Percentiles rank a stretch among this genome's conserved stretches.
These are phyloP conservation scores for Poeciliopsis occidentalis DNA, from an alignment of 2,113 vertebrate species.

Conservation along the genomic window DNA sequence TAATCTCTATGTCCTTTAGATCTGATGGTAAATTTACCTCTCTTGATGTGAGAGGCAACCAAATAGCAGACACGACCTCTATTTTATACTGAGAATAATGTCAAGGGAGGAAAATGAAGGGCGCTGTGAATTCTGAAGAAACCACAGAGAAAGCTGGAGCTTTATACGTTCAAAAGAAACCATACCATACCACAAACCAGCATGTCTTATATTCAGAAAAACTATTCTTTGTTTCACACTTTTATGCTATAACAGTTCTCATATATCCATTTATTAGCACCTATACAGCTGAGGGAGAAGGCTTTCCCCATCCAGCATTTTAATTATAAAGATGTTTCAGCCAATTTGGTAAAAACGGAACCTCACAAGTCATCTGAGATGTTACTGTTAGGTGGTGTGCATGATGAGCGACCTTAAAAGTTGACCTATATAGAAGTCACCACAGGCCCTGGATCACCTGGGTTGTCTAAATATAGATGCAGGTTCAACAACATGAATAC, in stretches of 20 bases:
- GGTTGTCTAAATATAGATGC: conserved; percentile 41
- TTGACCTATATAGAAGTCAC: conserved; percentile 34
- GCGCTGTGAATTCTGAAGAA: conserved; percentile 16
- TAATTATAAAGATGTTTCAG: background rate
- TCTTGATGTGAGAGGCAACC: conserved; percentile 8
- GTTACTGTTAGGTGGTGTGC: conserved; percentile 18
- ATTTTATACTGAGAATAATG: conserved; percentile 8
- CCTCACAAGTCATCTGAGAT: conserved; percentile 6
- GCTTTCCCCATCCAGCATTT: background rate
- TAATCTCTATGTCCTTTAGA: conserved; percentile 13
- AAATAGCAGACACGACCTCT: conserved; percentile 37
- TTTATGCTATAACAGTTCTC: background rate
- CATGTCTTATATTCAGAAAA: conserved; percentile 28
- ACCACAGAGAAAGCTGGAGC: conserved; percentile 17
- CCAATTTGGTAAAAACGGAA: conserved; percentile 7
- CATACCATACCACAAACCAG: conserved; percentile 1
- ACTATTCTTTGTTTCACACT: background rate
- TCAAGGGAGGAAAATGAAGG: background rate
- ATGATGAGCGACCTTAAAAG: conserved; percentile 32
- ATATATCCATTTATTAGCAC: background rate
- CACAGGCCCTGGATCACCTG: conserved; percentile 30
- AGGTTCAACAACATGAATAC: conserved; percentile 6
- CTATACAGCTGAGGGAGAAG: background rate
- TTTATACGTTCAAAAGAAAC: conserved; percentile 19
- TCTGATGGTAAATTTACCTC: conserved; percentile 26